Conservation (phyloP, 2,888 invertebrate species). For the Trichogramma dendrolimi region DNA sequence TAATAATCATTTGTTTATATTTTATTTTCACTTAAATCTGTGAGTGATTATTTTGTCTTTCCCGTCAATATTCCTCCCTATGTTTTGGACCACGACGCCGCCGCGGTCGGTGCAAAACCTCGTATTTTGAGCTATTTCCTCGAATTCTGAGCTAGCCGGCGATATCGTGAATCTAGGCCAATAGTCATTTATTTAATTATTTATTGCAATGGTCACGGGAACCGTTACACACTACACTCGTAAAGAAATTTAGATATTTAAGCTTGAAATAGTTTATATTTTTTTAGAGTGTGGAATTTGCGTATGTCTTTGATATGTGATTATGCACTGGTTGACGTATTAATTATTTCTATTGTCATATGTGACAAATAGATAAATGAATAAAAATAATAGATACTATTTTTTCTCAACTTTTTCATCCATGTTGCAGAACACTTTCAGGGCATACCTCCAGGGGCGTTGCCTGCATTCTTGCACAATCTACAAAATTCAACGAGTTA, state of each 20-base stretch:
- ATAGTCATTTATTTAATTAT: no score
- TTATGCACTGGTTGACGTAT: slow-evolving; percentile 5
- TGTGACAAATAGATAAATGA: neutral
- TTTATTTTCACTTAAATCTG: no score
- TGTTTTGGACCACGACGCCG: no score
- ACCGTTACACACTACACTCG: slow-evolving; percentile 37
- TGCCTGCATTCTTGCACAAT: slow-evolving; percentile 48
- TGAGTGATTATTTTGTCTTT: no score
- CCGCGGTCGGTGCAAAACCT: no score
- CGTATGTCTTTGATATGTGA: no score
- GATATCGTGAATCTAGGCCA: no score
- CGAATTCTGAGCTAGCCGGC: no score
- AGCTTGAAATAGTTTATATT: slow-evolving; percentile 17
- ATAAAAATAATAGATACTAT: neutral
- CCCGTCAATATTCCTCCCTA: no score
- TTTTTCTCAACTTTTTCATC: slow-evolving; percentile 7
- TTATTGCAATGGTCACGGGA: neutral
- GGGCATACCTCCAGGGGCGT: slow-evolving; percentile 44
- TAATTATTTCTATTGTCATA: slow-evolving; percentile 21
- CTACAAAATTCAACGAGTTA: slow-evolving; percentile 56
- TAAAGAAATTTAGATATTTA: slow-evolving; percentile 36
- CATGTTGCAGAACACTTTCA: slow-evolving; percentile 46
- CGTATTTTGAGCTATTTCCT: no score
- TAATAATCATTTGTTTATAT: no score
- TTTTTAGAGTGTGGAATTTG: neutral